phyloP scores from a whole-genome alignment of 64 coral and sea anemone genomes.

The Anthopleura sola region DNA sequence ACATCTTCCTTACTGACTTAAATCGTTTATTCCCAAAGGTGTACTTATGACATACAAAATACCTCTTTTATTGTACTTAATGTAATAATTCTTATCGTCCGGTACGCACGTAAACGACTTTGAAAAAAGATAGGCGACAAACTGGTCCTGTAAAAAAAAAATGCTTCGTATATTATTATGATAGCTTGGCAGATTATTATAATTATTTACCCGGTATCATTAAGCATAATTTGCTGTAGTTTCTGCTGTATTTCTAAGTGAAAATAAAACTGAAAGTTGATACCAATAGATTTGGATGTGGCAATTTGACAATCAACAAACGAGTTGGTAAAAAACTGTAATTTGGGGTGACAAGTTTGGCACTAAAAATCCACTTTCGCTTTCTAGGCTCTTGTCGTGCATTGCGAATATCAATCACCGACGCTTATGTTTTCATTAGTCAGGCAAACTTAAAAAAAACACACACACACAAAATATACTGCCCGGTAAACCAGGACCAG shows the following conservation, averaged over 20 bases:
- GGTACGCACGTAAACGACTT: background rate
- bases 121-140: background rate
- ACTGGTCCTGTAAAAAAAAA: background rate
- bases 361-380: background rate
- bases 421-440: background rate
- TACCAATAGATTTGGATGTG: background rate
- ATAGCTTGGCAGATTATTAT: background rate
- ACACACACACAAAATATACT: no score
- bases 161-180: background rate
- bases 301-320: background rate
- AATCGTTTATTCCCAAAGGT: conserved; percentile 1
- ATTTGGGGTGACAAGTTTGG: background rate
- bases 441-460: background rate
- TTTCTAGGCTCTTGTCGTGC: background rate
- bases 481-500: no score
- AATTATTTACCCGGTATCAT: background rate
- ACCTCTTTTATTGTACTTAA: background rate
- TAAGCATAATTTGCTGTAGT: background rate
- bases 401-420: background rate
- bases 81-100: background rate
- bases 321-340: background rate
- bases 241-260: background rate
- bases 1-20: background rate
- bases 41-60: background rate
- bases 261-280: background rate